Evolutionary conservation across 1,140 invertebrate genomes (phyloP).

Genomic region (Lucilia sericata): DNA sequence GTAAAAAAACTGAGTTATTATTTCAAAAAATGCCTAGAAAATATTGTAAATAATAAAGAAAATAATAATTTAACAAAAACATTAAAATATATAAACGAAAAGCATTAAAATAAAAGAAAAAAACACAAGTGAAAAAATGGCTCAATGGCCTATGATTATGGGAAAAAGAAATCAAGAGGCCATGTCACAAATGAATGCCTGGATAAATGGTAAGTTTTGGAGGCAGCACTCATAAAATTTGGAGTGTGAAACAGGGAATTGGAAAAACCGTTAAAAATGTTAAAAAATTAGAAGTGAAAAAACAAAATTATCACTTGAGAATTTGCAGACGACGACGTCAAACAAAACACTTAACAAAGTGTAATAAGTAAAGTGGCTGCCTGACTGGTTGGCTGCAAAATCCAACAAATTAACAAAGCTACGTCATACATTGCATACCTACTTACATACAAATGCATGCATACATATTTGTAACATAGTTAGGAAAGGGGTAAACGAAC

Average conservation of each 20-base stretch:
- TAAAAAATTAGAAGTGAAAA: neutral
- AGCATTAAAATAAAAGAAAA: neutral
- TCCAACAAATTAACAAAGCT: neutral
- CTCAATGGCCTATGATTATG: conserved; percentile 42
- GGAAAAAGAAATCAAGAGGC: conserved; percentile 64
- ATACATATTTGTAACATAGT: neutral
- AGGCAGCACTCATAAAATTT: neutral
- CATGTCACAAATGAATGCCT: conserved; percentile 82
- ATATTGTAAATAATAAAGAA: neutral
- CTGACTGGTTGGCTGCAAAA: neutral
- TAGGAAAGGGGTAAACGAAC: conserved; percentile 20
- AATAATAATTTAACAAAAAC: neutral
- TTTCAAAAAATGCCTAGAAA: neutral
- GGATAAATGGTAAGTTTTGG: conserved; percentile 82
- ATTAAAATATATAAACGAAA: neutral
- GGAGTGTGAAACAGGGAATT: neutral
- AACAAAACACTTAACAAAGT: neutral
- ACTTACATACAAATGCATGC: neutral
- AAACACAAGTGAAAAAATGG: conserved; percentile 28
- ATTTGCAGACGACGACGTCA: conserved; percentile 12
- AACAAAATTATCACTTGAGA: conserved; percentile 37
- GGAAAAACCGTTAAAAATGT: neutral
- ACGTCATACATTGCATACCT: neutral
- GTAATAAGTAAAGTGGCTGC: conserved; percentile 5
- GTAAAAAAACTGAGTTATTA: neutral